Evolutionary conservation across 2,888 invertebrate species (phyloP).

Genomic region (Chloroclysta siterata): DNA sequence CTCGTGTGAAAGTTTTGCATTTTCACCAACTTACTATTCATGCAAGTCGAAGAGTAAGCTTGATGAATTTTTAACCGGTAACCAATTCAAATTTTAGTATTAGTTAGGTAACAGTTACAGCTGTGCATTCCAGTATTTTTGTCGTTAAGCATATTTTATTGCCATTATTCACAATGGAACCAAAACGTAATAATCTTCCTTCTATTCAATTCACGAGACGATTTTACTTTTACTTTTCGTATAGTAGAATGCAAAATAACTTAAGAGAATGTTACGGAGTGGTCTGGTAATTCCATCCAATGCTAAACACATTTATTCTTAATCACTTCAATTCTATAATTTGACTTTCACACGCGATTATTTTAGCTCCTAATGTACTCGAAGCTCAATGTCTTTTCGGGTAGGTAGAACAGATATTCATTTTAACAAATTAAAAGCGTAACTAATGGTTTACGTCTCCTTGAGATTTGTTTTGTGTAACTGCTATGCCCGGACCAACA

Average conservation of each 20-base stretch:
- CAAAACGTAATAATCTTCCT: constrained; percentile 18
- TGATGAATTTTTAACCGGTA: constrained; percentile 34
- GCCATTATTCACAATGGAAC: constrained; percentile 21
- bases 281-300: constrained; percentile 26
- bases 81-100: constrained; percentile 23
- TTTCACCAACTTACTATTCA: constrained; percentile 48
- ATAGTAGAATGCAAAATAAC: constrained; percentile 21
- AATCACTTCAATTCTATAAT: constrained; percentile 30
- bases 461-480: constrained; percentile 33
- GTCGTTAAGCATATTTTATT: constrained; percentile 28
- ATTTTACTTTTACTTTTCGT: constrained; percentile 32
- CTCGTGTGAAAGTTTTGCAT: constrained; percentile 54
- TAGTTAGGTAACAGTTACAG: constrained; percentile 30
- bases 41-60: constrained; percentile 34
- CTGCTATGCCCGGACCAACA: neutral
- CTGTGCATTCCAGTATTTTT: constrained; percentile 21
- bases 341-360: constrained; percentile 55
- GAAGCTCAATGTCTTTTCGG: constrained; percentile 60
- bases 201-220: constrained; percentile 20
- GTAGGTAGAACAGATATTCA: constrained; percentile 35
- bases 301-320: constrained; percentile 13
- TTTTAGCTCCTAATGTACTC: constrained; percentile 43
- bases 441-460: constrained; percentile 42
- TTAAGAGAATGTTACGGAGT: constrained; percentile 28
- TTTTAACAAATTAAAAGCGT: constrained; percentile 46